Evolutionary conservation across 92 coral and sea anemone genomes (phyloP).

Genomic region (Zoanthus sociatus): DNA sequence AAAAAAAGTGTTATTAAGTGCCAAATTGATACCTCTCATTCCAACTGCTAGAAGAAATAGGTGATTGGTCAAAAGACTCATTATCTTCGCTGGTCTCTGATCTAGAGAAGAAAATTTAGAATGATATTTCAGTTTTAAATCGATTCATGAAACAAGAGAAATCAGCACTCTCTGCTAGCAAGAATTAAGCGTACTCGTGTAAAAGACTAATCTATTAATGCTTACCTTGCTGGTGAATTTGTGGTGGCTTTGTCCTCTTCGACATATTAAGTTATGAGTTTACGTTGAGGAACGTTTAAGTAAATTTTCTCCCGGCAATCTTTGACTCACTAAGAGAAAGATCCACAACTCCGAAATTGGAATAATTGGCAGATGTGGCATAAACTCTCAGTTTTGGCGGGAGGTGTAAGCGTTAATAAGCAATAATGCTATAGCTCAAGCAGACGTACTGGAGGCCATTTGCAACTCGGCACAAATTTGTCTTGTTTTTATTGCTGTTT

Average conservation of each 20-base stretch:
- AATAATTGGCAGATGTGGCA: constrained; percentile 58
- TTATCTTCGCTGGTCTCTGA: constrained; percentile 48
- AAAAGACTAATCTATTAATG: constrained; percentile 44
- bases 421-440: constrained; percentile 53
- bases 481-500: constrained; percentile 55
- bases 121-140: constrained; percentile 47
- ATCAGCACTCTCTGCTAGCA: constrained; percentile 51
- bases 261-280: constrained; percentile 58
- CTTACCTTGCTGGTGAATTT: constrained; percentile 51
- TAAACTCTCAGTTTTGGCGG: constrained; percentile 55
- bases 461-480: constrained; percentile 58
- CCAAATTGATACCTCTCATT: constrained; percentile 54
- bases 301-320: constrained; percentile 50
- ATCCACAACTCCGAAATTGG: constrained; percentile 58
- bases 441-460: constrained; percentile 61
- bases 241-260: constrained; percentile 60
- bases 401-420: constrained; percentile 51
- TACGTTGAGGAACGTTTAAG: constrained; percentile 55
- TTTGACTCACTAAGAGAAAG: constrained; percentile 46
- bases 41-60: constrained; percentile 48
- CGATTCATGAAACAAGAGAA: constrained; percentile 50
- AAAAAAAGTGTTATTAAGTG: constrained; percentile 39
- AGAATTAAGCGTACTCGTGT: constrained; percentile 57
- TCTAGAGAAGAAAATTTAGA: constrained; percentile 50
- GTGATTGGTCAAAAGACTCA: constrained; percentile 41